These are phyloP conservation scores for Montipora cactus DNA, from an alignment of 64 coral and sea anemone genomes.

Conservation along the genomic window DNA sequence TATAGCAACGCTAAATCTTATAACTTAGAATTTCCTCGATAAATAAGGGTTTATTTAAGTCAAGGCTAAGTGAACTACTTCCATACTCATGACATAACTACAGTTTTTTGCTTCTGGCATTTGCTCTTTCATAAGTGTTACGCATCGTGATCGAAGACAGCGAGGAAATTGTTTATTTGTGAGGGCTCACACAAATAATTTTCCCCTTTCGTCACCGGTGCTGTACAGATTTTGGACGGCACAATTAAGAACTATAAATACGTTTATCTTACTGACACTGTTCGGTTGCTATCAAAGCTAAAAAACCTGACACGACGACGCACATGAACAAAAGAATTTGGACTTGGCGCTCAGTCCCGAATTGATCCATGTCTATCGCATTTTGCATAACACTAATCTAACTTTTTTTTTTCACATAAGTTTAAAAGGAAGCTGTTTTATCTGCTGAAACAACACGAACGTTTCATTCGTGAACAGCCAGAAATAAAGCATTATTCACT, in stretches of 20 bases:
- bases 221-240: background rate
- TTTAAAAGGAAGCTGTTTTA: background rate
- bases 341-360: no score
- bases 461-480: background rate
- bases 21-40: background rate
- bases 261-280: background rate
- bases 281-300: background rate
- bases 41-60: conserved; percentile 5
- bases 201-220: background rate
- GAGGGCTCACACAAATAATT: background rate
- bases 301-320: background rate
- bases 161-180: background rate
- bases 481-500: background rate
- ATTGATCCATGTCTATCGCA: background rate
- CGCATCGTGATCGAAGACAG: background rate
- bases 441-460: background rate
- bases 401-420: background rate
- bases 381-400: background rate
- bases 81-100: background rate
- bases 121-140: background rate
- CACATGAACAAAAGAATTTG: background rate
- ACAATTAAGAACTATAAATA: background rate
- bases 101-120: background rate
- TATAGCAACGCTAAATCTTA: background rate
- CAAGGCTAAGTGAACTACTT: background rate